These are phyloP conservation scores for Meandrusa payeni DNA, from an alignment of 2,888 invertebrate species.

Conservation along the genomic window DNA sequence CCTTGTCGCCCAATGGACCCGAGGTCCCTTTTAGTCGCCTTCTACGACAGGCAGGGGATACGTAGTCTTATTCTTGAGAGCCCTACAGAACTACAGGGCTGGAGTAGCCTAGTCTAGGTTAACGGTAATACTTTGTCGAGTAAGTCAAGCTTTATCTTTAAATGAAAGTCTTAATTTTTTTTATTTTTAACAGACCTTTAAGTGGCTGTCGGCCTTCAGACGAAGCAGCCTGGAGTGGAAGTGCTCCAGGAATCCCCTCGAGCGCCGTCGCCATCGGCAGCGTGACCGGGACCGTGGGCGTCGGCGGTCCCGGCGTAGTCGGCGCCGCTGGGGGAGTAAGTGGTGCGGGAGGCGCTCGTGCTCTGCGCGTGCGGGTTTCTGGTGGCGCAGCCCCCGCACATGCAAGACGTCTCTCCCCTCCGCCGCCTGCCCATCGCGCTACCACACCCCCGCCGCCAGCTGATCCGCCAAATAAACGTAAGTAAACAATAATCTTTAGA, in stretches of 20 bases:
- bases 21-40: too few species aligned
- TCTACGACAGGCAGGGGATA: too few species aligned
- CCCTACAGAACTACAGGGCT: too few species aligned
- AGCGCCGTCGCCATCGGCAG: slow-evolving; percentile 51
- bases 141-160: too few species aligned
- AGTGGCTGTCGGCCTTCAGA: slow-evolving; percentile 65
- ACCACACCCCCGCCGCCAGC: slow-evolving; percentile 57
- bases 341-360: slow-evolving; percentile 51
- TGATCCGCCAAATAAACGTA: slow-evolving; percentile 15
- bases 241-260: slow-evolving; percentile 46
- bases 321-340: slow-evolving; percentile 42
- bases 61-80: too few species aligned
- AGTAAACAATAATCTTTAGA: not conserved
- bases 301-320: slow-evolving; percentile 32
- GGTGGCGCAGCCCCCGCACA: slow-evolving; percentile 57
- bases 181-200: slow-evolving; percentile 60
- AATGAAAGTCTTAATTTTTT: not conserved
- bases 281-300: slow-evolving; percentile 44
- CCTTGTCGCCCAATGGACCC: too few species aligned
- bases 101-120: too few species aligned
- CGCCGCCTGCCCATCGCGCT: slow-evolving; percentile 69
- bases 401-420: slow-evolving; percentile 65
- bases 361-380: slow-evolving; percentile 63
- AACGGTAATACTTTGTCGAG: too few species aligned
- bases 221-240: slow-evolving; percentile 54